Evolutionary conservation across 2,797 vertebrate genomes (phyloP), one percentile per base, ranked within the genome.

Genomic region (Lophotriccus pileatus): DNA sequence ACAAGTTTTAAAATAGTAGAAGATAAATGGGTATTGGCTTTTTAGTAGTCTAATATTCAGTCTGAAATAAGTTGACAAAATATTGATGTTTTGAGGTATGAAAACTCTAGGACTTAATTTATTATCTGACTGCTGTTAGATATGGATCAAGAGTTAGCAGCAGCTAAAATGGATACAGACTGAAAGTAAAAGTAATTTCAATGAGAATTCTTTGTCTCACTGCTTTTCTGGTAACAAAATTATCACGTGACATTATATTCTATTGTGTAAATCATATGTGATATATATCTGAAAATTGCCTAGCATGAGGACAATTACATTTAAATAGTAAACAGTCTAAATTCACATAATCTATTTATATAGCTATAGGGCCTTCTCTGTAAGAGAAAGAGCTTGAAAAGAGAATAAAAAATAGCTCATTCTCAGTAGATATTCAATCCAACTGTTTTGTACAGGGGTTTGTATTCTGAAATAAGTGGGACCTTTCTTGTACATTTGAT

Each of bases 171-270:
- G 64, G 34, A 59, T 6, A 7, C 21, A 94, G 44, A 81, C 60
- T 90, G 53, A n/a, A n/a, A 68, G 18, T 58, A 69, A 76, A 81
- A 96, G 84, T 39, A 87, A 93, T 93, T 84, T 18, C 47, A 47
- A 16, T 41, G 75, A 84, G 10, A 49, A 84, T 75, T 92, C 56
- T 88, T 86, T 68, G 11, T 92, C 95, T 96, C 50, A 47, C 53
- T 90, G 58, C 49, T 69, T 91, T 90, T 28, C 62, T 79, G 53
- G 47, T 62, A 95, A 78, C 13, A 81, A 91, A 75, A 86, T 90
- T 81, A 44, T 24, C 28, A 36, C 52, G 23, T 32, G 43, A 27
- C 5, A 30, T 84, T 28, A 50, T n/a, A 39, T 53, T 50, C 16
- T 60, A 7, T 37, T 47, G 4, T 39, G 14, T 58, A 81, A 84